Base-by-base conservation (phyloP, 2,888 invertebrate genomes). In the Aphrophora alni region DNA sequence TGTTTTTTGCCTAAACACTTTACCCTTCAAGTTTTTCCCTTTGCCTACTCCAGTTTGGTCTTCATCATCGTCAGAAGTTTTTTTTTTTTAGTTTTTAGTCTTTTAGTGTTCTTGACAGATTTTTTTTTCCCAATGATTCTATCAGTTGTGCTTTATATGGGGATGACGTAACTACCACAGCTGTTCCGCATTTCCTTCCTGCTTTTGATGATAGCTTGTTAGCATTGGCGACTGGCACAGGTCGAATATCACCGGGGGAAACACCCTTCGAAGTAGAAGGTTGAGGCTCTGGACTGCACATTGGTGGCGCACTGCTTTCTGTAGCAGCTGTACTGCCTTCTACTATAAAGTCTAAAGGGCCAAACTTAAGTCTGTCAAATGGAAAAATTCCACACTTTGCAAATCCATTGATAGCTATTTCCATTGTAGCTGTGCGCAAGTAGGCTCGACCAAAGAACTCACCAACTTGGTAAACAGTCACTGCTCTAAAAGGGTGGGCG, bases 391-490 rank as follows among this genome's bases (percentile, higher is more conserved):
- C 87, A 27, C 84, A 84, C 14, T 38, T 73, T 75, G 38, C 73
- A 74, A 86, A 86, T 4, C 85, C 84, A 51, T 84, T 84, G 14
- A 80, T 82, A 10, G 84, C 83, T 59, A 81, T 82, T 26, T 82
- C 81, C 8, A 73, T 81, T 38, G 85, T 85, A 77, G 83, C 85
- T 12, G 77, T 77, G 83, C 85, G 85, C 71, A 85, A 26, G 82
- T 86, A 87, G n/a, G 84, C 84, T 76, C 81, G 80, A 77, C 83
- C 84, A 72, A 86, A 84, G 51, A 85, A 26, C 17, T 3, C 27
- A 26, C 71, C 71, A 26, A 25, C 27, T 26, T 71, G 71, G 27
- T 82, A 82, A 82, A 85, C 80, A 28, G 74, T 83, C 4, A 85
- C 69, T 68, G 82, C 75, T 26, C 82, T 75, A 44, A 80, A 38